Evolutionary conservation across 2,797 vertebrate genomes (phyloP), one percentile per base, ranked within the genome.

Genomic region (Macropodus opercularis): DNA sequence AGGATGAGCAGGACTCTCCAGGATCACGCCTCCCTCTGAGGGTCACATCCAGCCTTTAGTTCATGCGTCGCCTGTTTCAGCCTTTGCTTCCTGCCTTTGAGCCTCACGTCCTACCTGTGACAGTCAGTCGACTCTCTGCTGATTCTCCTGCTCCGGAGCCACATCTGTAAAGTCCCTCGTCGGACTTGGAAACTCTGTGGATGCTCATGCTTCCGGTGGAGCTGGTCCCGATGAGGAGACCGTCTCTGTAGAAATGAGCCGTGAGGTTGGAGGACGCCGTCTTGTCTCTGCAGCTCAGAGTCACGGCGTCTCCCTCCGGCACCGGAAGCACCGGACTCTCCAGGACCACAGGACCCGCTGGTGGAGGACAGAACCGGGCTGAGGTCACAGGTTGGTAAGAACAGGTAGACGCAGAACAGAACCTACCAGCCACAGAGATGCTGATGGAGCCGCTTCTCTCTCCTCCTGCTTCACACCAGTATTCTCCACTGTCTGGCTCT

Each of bases 241-340:
- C 61, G 18, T 69, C 40, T 64, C 69, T 72, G 12, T 35, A 68
- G 68, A 77, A 63, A 4, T 29, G 6, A 8, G 42, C 32, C 0
- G 15, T 1, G 32, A 32, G 3, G 26, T 7, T 0, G 9, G 0
- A 19, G 26, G 17, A 1, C 6, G 42, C 15, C 8, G 4, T 8
- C 1, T 2, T 3, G 32, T 14, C 58, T 12, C 34, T 18, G 3
- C 67, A 69, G 44, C 18, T 2, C 24, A 69, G 51, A 17, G 52
- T 44, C 24, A 44, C 39, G 14, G 1, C 0, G 2, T 24, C 39
- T 4, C 66, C 58, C 17, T 51, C 44, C 44, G 3, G 14, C 24
- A 35, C 34, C 15, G 15, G 14, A 6, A 35, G 34, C 5, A n/a
- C 34, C 15, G 34, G 34, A 35, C 34, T 35, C 4, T 15, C 34